A percentile compares a stretch with the other conserved stretches of the same genome.
These are phyloP conservation scores for Cuniculus paca DNA, from an alignment of 2,797 vertebrate species.

Conservation along the genomic window DNA sequence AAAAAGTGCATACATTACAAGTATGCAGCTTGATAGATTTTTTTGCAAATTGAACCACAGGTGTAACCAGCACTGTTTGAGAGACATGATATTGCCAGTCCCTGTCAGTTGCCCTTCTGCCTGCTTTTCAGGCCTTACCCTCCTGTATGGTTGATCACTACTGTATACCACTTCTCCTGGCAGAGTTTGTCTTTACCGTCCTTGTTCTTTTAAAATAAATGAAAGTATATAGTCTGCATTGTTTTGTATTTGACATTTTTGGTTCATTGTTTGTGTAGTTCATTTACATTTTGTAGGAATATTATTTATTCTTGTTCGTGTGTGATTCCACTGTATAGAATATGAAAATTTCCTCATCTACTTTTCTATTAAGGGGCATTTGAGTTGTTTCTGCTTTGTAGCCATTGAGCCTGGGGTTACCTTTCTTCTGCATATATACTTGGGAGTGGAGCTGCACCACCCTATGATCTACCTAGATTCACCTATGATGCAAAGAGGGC, in stretches of 20 bases:
- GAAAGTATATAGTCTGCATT: background rate
- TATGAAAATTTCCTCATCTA: background rate
- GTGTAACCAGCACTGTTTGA: background rate
- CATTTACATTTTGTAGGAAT: background rate
- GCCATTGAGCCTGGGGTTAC: background rate
- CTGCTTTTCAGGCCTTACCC: background rate
- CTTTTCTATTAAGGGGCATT: background rate
- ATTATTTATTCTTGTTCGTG: background rate
- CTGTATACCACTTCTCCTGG: background rate
- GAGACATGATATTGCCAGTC: background rate
- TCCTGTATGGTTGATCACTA: no score
- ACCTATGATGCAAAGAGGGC: background rate
- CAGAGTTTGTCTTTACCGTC: background rate
- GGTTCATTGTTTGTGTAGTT: background rate
- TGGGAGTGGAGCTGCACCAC: background rate
- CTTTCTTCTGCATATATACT: background rate
- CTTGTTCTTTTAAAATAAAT: background rate
- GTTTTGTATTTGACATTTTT: background rate
- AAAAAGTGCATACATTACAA: background rate
- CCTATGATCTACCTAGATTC: no score
- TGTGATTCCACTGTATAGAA: background rate
- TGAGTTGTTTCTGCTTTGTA: background rate
- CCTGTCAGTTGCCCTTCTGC: rapidly evolving
- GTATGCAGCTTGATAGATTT: background rate
- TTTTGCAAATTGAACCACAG: background rate